Evolutionary conservation across 2,888 invertebrate genomes (phyloP).

Genomic region (Julus scandinavius): DNA sequence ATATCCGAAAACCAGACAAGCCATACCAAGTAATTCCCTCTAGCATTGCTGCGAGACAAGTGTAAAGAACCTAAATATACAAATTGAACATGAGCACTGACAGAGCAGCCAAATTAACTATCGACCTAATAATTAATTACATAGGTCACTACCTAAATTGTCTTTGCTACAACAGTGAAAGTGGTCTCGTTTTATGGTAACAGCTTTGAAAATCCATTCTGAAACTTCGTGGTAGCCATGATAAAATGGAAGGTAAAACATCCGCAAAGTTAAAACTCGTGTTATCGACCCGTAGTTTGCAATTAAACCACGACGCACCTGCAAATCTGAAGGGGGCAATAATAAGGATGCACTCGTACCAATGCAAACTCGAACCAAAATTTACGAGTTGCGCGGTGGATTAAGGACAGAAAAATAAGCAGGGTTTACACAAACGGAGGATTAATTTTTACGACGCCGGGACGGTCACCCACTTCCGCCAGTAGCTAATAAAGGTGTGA

Average conservation of each 20-base stretch:
- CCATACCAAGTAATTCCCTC: too few species aligned
- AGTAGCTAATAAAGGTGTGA: slow-evolving; percentile 22
- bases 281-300: not conserved
- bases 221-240: too few species aligned
- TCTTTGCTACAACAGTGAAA: too few species aligned
- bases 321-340: not conserved
- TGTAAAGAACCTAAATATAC: too few species aligned
- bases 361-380: not conserved
- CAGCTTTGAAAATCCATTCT: too few species aligned
- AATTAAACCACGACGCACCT: not conserved
- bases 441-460: not conserved
- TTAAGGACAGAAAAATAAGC: not conserved
- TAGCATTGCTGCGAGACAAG: too few species aligned
- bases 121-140: too few species aligned
- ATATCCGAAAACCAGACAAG: not conserved
- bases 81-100: too few species aligned
- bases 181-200: too few species aligned
- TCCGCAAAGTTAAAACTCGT: not conserved
- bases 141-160: too few species aligned
- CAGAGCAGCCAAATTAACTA: too few species aligned
- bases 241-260: not conserved
- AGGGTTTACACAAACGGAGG: not conserved
- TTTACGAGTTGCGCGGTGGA: not conserved
- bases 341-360: not conserved
- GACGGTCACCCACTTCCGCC: not conserved